phyloP scores from a whole-genome alignment of 2,888 invertebrate species.

The Poecilus cupreus region DNA sequence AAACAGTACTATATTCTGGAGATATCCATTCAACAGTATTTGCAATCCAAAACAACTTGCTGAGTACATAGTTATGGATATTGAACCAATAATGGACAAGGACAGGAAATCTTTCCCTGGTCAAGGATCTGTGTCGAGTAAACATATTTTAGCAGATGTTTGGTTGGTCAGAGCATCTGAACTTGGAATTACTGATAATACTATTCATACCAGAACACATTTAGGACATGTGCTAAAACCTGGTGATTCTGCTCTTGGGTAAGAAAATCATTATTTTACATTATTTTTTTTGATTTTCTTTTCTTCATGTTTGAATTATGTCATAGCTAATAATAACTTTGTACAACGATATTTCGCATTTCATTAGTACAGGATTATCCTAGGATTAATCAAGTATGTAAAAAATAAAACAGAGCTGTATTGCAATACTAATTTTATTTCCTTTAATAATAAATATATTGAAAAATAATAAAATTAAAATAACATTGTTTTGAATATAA shows the following conservation, averaged over 20 bases:
- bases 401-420: no score
- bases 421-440: no score
- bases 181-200: conserved; percentile 86
- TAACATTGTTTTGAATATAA: no score
- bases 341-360: no score
- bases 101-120: conserved; percentile 89
- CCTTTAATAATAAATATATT: no score
- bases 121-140: conserved; percentile 89
- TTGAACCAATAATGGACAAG: conserved; percentile 85
- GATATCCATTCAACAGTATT: conserved; percentile 89
- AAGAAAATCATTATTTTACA: conserved; percentile 66
- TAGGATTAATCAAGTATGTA: no score
- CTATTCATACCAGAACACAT: conserved; percentile 93
- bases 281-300: not conserved
- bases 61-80: conserved; percentile 96
- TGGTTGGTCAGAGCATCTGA: conserved; percentile 94
- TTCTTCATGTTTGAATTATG: no score
- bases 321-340: no score
- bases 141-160: conserved; percentile 93
- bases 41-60: conserved; percentile 93
- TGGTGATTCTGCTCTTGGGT: conserved; percentile 96
- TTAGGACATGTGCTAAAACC: conserved; percentile 94
- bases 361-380: no score
- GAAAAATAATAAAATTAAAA: no score
- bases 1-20: conserved; percentile 86